Percentiles rank a stretch among this genome's conserved stretches.
Conservation (phyloP, 2,888 invertebrate genomes). For the Drosophila longiperda region DNA sequence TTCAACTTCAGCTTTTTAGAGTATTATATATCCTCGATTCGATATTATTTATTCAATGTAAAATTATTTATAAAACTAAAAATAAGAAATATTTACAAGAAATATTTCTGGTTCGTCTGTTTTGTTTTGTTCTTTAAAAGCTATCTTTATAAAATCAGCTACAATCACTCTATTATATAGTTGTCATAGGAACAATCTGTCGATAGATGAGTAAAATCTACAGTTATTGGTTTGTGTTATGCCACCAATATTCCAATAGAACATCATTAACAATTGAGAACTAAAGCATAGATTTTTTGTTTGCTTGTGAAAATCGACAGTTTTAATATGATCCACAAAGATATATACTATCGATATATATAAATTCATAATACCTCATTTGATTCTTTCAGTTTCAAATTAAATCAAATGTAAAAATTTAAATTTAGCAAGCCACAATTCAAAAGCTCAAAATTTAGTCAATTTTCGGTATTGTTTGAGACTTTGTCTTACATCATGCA, state of each 20-base stretch:
- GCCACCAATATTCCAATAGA: background rate
- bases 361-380: too few relatives aligned
- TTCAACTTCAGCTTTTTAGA: background rate
- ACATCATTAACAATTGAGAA: background rate
- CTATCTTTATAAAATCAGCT: too few relatives aligned
- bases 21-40: background rate
- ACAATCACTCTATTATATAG: background rate
- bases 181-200: background rate
- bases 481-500: conserved; percentile 39
- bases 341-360: background rate
- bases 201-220: too few relatives aligned
- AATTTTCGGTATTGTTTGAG: conserved; percentile 9
- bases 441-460: conserved; percentile 10
- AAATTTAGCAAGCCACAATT: background rate
- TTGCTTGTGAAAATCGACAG: too few relatives aligned
- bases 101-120: too few relatives aligned
- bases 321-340: too few relatives aligned
- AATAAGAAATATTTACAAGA: too few relatives aligned
- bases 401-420: background rate
- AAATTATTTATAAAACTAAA: too few relatives aligned
- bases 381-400: background rate
- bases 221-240: too few relatives aligned
- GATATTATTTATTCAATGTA: background rate
- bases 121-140: too few relatives aligned
- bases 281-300: background rate